Evolutionary conservation across 92 coral and sea anemone species (phyloP).

Genomic region (Phenganax stokvisi): DNA sequence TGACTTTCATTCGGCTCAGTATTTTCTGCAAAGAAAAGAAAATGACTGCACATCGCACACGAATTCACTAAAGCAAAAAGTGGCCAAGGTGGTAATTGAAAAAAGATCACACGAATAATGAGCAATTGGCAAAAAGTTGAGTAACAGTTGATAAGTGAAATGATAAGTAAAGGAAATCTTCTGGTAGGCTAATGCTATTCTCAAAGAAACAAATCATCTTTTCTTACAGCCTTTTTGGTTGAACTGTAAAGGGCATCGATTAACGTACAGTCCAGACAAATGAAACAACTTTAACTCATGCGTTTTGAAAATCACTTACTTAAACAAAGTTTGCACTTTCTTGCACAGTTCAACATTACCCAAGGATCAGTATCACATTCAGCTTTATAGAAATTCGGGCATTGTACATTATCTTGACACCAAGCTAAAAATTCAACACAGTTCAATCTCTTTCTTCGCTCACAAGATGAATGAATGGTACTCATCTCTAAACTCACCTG

Average conservation of each 20-base stretch:
- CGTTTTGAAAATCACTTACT: background rate
- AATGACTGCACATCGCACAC: background rate
- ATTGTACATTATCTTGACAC: conserved; percentile 70
- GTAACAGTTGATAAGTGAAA: too few relatives aligned
- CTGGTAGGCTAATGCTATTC: too few relatives aligned
- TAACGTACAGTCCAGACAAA: too few relatives aligned
- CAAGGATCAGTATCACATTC: conserved; percentile 64
- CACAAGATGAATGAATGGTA: background rate
- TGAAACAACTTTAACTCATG: too few relatives aligned
- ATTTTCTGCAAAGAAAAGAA: conserved; percentile 1
- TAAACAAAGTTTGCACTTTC: conserved; percentile 57
- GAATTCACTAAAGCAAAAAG: too few relatives aligned
- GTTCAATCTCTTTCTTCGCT: background rate
- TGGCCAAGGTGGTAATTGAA: too few relatives aligned
- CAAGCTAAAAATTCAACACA: conserved; percentile 44
- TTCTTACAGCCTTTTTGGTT: too few relatives aligned
- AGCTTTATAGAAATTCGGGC: conserved; percentile 59
- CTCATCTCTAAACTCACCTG: conserved; percentile 9
- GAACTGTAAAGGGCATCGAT: too few relatives aligned
- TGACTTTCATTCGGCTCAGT: background rate
- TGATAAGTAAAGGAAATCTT: too few relatives aligned
- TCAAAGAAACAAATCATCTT: too few relatives aligned
- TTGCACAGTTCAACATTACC: conserved; percentile 78
- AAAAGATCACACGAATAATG: too few relatives aligned
- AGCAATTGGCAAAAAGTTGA: too few relatives aligned